Evolutionary conservation across 2,113 vertebrate species (phyloP).

Genomic region (Rostratula benghalensis): DNA sequence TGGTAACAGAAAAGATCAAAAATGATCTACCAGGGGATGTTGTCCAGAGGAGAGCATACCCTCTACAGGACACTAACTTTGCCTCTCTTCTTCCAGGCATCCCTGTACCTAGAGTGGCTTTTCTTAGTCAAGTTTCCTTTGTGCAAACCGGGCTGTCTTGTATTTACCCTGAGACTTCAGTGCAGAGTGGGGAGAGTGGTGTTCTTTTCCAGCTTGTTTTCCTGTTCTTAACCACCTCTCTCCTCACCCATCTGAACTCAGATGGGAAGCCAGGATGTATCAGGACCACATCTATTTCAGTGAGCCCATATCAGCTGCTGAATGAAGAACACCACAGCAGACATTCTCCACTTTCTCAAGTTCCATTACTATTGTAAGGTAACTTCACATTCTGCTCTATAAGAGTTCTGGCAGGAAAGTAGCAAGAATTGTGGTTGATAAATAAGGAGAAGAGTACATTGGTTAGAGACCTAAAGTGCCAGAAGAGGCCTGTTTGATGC

Average conservation of each 20-base stretch:
- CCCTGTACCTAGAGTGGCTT: neutral
- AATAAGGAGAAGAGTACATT: neutral
- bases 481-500: neutral
- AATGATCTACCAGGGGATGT: neutral
- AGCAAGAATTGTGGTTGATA: neutral
- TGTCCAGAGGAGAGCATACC: neutral
- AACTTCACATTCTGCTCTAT: neutral
- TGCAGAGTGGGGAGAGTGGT: neutral
- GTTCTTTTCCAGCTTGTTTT: neutral
- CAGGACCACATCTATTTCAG: neutral
- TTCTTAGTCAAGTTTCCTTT: neutral
- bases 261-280: neutral
- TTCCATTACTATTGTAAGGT: neutral
- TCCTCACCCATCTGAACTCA: neutral
- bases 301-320: neutral
- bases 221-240: neutral
- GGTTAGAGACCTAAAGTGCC: neutral
- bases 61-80: neutral
- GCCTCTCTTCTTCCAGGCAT: neutral
- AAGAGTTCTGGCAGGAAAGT: neutral
- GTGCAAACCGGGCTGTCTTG: neutral
- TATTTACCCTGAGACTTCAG: neutral
- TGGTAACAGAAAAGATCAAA: neutral
- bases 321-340: neutral
- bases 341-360: neutral